These are phyloP conservation scores for Hyles lineata DNA, from an alignment of 2,888 invertebrate species.

Conservation along the genomic window DNA sequence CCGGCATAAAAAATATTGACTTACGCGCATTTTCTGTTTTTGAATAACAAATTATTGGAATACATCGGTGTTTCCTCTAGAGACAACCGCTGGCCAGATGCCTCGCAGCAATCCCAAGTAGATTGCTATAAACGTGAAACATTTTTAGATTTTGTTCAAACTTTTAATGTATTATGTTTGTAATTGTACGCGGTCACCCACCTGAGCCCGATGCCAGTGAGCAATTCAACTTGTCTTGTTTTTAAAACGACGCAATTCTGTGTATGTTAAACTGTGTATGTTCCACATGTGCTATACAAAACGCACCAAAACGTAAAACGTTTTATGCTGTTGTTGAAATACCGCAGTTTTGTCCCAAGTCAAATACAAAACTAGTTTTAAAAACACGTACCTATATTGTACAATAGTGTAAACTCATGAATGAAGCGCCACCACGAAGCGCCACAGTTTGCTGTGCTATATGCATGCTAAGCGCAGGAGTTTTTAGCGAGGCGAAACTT, in stretches of 20 bases:
- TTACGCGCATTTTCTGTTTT: too few species aligned
- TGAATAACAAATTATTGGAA: too few species aligned
- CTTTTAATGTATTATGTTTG: slow-evolving; percentile 1
- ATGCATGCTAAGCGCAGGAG: background rate
- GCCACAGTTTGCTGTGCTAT: background rate
- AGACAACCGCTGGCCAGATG: background rate
- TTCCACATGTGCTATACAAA: background rate
- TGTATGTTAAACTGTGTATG: too few species aligned
- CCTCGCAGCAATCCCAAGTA: background rate
- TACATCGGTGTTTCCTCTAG: too few species aligned
- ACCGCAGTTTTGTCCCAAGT: background rate
- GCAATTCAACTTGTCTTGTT: too few species aligned
- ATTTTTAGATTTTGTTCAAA: background rate
- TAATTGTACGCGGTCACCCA: too few species aligned
- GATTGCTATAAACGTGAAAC: background rate
- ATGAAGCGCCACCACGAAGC: background rate
- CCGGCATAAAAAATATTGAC: too few species aligned
- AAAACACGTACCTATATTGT: background rate
- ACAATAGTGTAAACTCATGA: background rate
- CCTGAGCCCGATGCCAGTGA: too few species aligned
- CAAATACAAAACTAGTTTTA: background rate
- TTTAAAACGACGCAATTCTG: too few species aligned
- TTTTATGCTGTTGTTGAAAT: background rate
- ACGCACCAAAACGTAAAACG: background rate
- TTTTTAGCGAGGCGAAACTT: background rate